phyloP scores from a whole-genome alignment of 64 coral and sea anemone species.

The Montipora capricornis region DNA sequence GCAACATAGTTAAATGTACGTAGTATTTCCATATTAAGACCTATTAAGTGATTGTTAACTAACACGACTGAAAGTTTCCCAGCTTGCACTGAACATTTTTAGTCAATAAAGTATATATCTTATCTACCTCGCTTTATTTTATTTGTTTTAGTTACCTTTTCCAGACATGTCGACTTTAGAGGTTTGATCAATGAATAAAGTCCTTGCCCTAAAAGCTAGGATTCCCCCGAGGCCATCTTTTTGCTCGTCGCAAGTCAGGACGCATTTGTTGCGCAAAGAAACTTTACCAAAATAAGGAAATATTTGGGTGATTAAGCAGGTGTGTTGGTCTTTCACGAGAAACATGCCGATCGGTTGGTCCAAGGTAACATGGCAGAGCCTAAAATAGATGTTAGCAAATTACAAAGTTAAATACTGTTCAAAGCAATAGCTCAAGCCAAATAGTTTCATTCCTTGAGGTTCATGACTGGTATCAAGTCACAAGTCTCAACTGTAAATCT shows the following conservation, averaged over 20 bases:
- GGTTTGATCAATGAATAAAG: slow-evolving; percentile 51
- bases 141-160: not conserved
- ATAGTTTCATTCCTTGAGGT: no score
- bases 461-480: no score
- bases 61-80: no score
- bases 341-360: not conserved
- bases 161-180: slow-evolving; percentile 53
- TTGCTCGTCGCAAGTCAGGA: slow-evolving; percentile 53
- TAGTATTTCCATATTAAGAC: no score
- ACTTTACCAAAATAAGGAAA: slow-evolving; percentile 51
- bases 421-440: no score
- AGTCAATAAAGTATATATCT: no score
- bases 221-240: slow-evolving; percentile 42
- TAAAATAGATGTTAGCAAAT: not conserved
- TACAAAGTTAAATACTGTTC: not conserved
- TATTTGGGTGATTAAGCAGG: slow-evolving; percentile 49
- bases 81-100: no score
- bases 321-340: not conserved
- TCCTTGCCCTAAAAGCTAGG: slow-evolving; percentile 37
- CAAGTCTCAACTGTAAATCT: no score
- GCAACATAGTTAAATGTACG: no score
- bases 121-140: no score
- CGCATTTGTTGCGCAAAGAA: slow-evolving; percentile 35
- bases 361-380: slow-evolving; percentile 1
- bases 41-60: no score